Percentiles rank a stretch among this genome's conserved stretches.
phyloP scores from a whole-genome alignment of 2,113 vertebrate genomes.

The Pseudolaguvia tuberculata region DNA sequence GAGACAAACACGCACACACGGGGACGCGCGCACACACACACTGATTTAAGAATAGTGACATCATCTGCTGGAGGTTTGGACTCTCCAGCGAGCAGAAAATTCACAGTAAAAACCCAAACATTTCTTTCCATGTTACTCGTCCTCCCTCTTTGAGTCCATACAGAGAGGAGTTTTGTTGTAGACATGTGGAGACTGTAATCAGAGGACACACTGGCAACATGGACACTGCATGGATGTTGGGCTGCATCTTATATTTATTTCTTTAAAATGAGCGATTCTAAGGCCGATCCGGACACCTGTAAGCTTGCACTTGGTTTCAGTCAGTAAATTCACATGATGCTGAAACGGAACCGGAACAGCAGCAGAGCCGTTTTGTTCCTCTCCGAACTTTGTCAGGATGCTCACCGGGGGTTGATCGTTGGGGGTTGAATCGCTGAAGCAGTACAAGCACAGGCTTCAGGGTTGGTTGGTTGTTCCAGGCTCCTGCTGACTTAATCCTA shows the following conservation, averaged over 20 bases:
- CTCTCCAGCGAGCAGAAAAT: constrained; percentile 55
- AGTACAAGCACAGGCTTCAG: neutral
- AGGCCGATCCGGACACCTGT: neutral
- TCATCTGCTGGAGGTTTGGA: constrained; percentile 66
- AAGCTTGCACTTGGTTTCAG: neutral
- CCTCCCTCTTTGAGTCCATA: neutral
- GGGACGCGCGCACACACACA: too few relatives aligned
- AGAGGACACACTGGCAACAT: neutral
- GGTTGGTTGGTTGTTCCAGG: neutral
- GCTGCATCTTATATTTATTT: constrained; percentile 9
- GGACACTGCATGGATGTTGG: constrained; percentile 4
- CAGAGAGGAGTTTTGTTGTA: constrained; percentile 29
- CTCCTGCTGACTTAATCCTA: neutral
- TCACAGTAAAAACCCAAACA: too few relatives aligned
- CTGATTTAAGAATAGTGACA: too few relatives aligned
- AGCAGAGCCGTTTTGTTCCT: neutral
- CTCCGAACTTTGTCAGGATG: too few relatives aligned
- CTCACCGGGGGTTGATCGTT: too few relatives aligned
- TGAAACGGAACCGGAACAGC: neutral
- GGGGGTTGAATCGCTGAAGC: too few relatives aligned
- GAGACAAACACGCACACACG: neutral
- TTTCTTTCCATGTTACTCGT: neutral
- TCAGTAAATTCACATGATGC: neutral
- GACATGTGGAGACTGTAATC: constrained; percentile 1
- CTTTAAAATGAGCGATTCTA: too few relatives aligned